Conservation (phyloP, 2,113 vertebrate genomes). For the Colaptes auratus region DNA sequence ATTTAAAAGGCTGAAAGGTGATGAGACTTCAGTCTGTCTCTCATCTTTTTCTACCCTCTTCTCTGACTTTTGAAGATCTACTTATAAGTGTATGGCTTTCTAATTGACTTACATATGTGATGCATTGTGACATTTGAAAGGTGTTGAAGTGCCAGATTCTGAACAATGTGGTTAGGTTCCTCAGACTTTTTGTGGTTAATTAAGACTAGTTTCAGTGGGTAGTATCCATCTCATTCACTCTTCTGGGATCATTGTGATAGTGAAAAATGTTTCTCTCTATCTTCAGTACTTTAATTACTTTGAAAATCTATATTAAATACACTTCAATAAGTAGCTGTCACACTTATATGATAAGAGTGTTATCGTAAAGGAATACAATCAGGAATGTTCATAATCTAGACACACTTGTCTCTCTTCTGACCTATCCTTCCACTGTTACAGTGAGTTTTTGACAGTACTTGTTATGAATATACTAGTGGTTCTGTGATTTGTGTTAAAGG, state of each 20-base stretch:
- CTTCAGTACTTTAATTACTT: background rate
- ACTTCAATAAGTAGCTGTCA: background rate
- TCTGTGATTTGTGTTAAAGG: too few species aligned
- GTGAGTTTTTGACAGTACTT: background rate
- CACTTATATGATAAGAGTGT: background rate
- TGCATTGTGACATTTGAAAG: background rate
- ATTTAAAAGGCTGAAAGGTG: background rate
- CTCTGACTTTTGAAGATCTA: background rate
- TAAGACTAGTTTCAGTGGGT: background rate
- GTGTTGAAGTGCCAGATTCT: background rate
- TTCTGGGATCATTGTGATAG: background rate
- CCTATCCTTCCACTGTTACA: background rate
- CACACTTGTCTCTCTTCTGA: background rate
- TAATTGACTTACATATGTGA: background rate
- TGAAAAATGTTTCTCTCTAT: background rate
- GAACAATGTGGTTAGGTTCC: background rate
- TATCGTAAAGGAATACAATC: background rate
- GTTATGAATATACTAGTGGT: too few species aligned
- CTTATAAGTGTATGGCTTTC: background rate
- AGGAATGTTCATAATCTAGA: background rate
- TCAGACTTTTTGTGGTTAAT: background rate
- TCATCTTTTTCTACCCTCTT: background rate
- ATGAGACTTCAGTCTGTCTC: background rate
- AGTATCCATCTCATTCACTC: background rate
- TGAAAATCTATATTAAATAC: background rate